Evolutionary conservation across 2,797 vertebrate species (phyloP).

Genomic region (Tapera naevia): DNA sequence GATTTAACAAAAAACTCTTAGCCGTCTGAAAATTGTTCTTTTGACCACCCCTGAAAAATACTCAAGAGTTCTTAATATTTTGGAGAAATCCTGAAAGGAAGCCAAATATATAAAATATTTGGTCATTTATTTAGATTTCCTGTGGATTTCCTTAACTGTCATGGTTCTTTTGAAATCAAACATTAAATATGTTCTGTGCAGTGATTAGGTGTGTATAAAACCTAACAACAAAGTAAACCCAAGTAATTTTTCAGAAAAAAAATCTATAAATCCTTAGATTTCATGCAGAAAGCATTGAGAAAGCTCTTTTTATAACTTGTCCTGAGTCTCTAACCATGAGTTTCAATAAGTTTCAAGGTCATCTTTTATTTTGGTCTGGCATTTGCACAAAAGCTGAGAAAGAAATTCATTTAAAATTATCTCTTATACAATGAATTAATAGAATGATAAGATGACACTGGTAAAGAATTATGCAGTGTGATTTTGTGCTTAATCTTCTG

Average conservation of each 20-base stretch:
- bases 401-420: conserved; percentile 25
- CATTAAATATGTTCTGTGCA: background rate
- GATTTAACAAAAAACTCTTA: background rate
- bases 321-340: background rate
- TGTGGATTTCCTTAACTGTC: background rate
- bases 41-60: accelerated
- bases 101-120: background rate
- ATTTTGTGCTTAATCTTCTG: conserved; percentile 51
- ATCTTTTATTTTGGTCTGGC: conserved; percentile 20
- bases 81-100: background rate
- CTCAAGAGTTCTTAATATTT: background rate
- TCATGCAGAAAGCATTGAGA: background rate
- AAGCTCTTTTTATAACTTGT: background rate
- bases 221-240: background rate
- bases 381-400: conserved; percentile 30
- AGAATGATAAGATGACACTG: conserved; percentile 29
- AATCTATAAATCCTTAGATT: background rate
- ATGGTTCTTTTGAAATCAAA: background rate
- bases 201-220: background rate
- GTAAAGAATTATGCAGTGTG: conserved; percentile 3
- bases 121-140: background rate
- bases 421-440: background rate
- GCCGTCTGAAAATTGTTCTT: background rate
- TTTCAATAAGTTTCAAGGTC: conserved; percentile 33
- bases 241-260: background rate